Conservation (phyloP, 2,113 vertebrate genomes). For the Suricata suricatta region DNA sequence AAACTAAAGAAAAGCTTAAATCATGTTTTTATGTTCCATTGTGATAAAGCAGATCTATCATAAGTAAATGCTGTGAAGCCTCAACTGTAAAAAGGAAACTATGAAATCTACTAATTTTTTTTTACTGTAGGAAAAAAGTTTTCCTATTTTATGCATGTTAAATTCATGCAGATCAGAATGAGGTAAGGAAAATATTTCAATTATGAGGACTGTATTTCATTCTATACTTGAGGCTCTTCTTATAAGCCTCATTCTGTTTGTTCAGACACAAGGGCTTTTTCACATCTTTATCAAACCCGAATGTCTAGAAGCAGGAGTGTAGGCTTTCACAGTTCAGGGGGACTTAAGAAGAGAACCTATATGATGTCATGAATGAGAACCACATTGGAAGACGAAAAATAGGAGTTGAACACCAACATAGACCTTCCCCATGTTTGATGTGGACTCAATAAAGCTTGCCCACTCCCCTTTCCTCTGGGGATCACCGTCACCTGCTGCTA, state of each 20-base stretch:
- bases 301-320: background rate
- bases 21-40: conserved; percentile 36
- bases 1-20: conserved; percentile 24
- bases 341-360: conserved; percentile 45
- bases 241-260: background rate
- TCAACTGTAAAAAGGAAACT: conserved; percentile 41
- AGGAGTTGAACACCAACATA: background rate
- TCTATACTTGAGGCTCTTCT: background rate
- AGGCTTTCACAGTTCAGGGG: background rate
- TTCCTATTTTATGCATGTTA: background rate
- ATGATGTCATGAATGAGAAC: background rate
- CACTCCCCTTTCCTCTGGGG: too few species aligned
- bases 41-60: background rate
- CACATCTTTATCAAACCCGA: conserved; percentile 38
- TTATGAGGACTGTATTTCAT: conserved; percentile 48
- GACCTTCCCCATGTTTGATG: background rate
- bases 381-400: background rate
- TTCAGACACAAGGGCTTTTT: conserved; percentile 27
- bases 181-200: conserved; percentile 58
- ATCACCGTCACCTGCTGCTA: fast-evolving
- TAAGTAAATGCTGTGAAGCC: conserved; percentile 39
- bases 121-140: conserved; percentile 11
- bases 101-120: conserved; percentile 20
- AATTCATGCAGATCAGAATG: background rate
- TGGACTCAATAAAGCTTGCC: background rate